phyloP scores from a whole-genome alignment of 2,888 invertebrate species.

The Tetramorium bicarinatum region DNA sequence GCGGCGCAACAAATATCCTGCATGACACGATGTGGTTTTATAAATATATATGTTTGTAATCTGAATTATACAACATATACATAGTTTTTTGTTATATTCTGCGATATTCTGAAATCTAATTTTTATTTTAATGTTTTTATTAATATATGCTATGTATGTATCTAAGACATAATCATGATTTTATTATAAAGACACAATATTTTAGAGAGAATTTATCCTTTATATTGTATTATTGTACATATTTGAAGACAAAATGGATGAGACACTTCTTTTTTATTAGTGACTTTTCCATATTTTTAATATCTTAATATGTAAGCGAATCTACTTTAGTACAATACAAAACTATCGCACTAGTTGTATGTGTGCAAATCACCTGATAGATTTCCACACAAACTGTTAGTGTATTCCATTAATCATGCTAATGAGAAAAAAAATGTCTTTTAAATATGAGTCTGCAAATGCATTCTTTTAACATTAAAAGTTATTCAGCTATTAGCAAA shows the following conservation, averaged over 20 bases:
- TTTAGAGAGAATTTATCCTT: not conserved
- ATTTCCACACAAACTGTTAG: constrained; percentile 3
- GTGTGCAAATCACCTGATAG: not conserved
- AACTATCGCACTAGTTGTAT: not conserved
- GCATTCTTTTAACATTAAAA: constrained; percentile 6
- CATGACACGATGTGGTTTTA: not conserved
- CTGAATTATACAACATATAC: not conserved
- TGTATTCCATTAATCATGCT: not conserved
- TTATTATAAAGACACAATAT: not conserved
- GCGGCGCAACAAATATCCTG: not conserved
- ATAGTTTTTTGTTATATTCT: not conserved
- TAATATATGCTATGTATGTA: not conserved
- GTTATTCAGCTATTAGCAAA: not conserved
- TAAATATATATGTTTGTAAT: constrained; percentile 15
- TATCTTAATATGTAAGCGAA: not conserved
- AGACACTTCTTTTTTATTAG: constrained; percentile 8
- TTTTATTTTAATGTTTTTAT: not conserved
- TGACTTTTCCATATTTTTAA: not conserved
- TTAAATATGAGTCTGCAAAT: not conserved
- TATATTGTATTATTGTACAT: not conserved
- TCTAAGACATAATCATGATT: not conserved
- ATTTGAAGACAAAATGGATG: not conserved
- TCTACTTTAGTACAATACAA: not conserved
- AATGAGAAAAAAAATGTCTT: constrained; percentile 2
- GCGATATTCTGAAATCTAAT: not conserved